Evolutionary conservation across 2,113 vertebrate genomes (phyloP).

Genomic region (Albula goreensis): DNA sequence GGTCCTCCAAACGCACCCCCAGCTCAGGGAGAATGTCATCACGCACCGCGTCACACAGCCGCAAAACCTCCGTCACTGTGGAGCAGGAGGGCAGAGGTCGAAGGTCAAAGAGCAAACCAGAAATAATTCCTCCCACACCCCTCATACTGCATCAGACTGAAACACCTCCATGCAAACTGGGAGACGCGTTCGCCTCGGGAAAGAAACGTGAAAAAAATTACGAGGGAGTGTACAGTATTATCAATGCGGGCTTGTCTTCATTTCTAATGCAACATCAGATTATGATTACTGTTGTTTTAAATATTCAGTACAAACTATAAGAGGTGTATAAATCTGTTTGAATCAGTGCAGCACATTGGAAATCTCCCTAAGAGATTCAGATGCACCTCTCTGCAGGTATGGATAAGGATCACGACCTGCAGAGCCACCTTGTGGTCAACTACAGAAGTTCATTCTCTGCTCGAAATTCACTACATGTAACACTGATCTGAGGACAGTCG

Average conservation of each 20-base stretch:
- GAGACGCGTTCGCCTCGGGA: no score
- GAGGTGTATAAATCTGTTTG: no score
- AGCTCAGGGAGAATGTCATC: slow-evolving; percentile 88
- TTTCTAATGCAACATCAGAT: no score
- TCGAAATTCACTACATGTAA: background rate
- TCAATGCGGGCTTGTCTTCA: no score
- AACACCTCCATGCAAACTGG: no score
- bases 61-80: slow-evolving; percentile 81
- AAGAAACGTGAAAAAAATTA: no score
- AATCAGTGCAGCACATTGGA: background rate
- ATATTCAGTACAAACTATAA: no score
- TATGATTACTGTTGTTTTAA: no score
- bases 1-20: slow-evolving; percentile 92
- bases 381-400: background rate
- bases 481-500: background rate
- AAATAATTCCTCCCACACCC: background rate
- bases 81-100: background rate
- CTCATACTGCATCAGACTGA: background rate
- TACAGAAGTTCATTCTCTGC: background rate
- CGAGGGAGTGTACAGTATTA: no score
- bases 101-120: background rate
- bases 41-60: slow-evolving; percentile 83
- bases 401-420: background rate
- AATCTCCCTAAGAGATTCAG: background rate
- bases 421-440: background rate